Percentiles rank a stretch among this genome's conserved stretches.
These are phyloP conservation scores for Orchestes rusci DNA, from an alignment of 2,888 invertebrate species.

Conservation along the genomic window DNA sequence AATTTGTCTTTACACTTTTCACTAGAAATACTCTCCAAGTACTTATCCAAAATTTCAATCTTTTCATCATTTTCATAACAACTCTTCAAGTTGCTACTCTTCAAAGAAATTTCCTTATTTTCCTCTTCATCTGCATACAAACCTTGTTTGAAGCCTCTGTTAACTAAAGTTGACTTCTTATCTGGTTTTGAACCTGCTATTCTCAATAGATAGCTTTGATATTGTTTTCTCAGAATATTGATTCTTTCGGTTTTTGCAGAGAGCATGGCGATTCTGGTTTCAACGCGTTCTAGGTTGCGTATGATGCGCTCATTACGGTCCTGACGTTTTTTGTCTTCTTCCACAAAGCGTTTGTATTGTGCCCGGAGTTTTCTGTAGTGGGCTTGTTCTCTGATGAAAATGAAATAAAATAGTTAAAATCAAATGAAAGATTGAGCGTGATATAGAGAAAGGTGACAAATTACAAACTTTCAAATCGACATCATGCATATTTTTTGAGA, in stretches of 20 bases:
- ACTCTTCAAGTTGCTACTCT: neutral
- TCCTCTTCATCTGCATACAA: too few species aligned
- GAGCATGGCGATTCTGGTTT: conserved; percentile 50
- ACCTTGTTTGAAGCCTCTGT: too few species aligned
- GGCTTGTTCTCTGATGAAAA: conserved; percentile 36
- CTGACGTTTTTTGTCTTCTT: conserved; percentile 52
- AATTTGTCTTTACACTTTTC: conserved; percentile 25
- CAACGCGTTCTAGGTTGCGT: conserved; percentile 51
- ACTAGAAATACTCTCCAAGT: conserved; percentile 29
- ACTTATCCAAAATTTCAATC: conserved; percentile 31
- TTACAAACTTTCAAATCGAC: too few species aligned
- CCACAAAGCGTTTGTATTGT: conserved; percentile 49
- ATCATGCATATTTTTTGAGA: too few species aligned
- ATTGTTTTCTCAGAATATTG: conserved; percentile 44
- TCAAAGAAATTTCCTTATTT: conserved; percentile 15
- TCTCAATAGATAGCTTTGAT: conserved; percentile 33
- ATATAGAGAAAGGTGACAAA: too few species aligned
- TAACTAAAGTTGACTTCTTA: conserved; percentile 3
- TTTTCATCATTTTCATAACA: conserved; percentile 24
- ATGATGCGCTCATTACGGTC: conserved; percentile 54
- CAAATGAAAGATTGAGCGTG: conserved; percentile 1
- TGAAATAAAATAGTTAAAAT: conserved; percentile 7
- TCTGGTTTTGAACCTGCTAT: conserved; percentile 13
- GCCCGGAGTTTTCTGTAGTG: conserved; percentile 41
- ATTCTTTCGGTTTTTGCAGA: conserved; percentile 54